phyloP scores from a whole-genome alignment of 2,113 vertebrate genomes.

The Heliornis fulica region DNA sequence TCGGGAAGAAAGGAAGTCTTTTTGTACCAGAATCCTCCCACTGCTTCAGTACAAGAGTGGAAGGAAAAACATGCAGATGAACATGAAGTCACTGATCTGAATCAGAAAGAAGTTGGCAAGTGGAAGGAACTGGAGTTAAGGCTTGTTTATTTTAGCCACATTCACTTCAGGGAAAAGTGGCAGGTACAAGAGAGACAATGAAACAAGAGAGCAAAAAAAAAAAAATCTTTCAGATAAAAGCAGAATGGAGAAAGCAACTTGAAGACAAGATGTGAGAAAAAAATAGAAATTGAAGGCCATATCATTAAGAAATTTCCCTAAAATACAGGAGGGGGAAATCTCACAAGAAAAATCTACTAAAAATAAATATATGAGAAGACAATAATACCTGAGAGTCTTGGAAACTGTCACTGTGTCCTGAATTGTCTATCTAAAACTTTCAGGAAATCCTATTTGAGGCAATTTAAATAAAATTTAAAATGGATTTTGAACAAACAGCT shows the following conservation, averaged over 20 bases:
- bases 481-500: not conserved
- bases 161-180: not conserved
- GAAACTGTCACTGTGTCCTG: not conserved
- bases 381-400: not conserved
- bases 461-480: not conserved
- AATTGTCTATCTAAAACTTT: not conserved
- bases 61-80: not conserved
- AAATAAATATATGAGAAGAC: not conserved
- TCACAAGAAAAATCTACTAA: not conserved
- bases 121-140: not conserved
- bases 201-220: not conserved
- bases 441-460: not conserved
- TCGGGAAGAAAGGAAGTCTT: not conserved
- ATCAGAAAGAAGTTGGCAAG: not conserved
- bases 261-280: not conserved
- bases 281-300: not conserved
- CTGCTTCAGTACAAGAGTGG: not conserved
- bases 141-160: not conserved
- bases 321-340: not conserved
- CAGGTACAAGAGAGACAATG: not conserved
- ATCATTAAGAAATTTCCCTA: not conserved
- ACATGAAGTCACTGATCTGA: not conserved
- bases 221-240: not conserved
- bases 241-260: not conserved
- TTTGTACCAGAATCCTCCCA: not conserved